Evolutionary conservation across 2,888 invertebrate genomes (phyloP).

Genomic region (Cybosia mesomella): DNA sequence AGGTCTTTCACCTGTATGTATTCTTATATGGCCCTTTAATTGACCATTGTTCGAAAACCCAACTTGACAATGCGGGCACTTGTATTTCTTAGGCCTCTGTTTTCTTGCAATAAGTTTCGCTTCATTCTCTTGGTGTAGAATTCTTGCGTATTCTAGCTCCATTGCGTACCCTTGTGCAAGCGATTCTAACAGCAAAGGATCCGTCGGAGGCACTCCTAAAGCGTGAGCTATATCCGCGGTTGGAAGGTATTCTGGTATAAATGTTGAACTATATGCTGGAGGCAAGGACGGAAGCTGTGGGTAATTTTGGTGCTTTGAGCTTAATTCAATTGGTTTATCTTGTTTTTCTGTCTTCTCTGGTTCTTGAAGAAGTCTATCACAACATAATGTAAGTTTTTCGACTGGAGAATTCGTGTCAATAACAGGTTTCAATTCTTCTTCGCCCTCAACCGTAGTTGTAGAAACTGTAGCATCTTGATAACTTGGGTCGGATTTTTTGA

Average conservation of each 20-base stretch:
- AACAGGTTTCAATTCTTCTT: slow-evolving; percentile 54
- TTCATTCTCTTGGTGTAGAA: slow-evolving; percentile 91
- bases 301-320: slow-evolving; percentile 36
- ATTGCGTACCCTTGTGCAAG: slow-evolving; percentile 87
- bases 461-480: slow-evolving; percentile 87
- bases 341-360: slow-evolving; percentile 54
- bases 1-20: slow-evolving; percentile 96
- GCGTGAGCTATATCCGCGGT: slow-evolving; percentile 79
- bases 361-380: slow-evolving; percentile 74
- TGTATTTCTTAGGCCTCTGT: slow-evolving; percentile 95
- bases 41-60: slow-evolving; percentile 98
- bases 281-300: slow-evolving; percentile 44
- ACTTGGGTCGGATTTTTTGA: slow-evolving; percentile 69
- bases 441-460: slow-evolving; percentile 81
- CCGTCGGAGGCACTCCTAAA: slow-evolving; percentile 79
- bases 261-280: slow-evolving; percentile 60
- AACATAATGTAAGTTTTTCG: slow-evolving; percentile 73
- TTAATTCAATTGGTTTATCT: slow-evolving; percentile 38
- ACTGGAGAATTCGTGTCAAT: slow-evolving; percentile 69
- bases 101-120: slow-evolving; percentile 90
- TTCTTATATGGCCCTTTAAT: slow-evolving; percentile 95
- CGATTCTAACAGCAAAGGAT: slow-evolving; percentile 82
- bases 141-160: slow-evolving; percentile 90
- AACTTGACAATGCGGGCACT: slow-evolving; percentile 95
- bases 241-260: slow-evolving; percentile 75